phyloP scores from a whole-genome alignment of 2,888 invertebrate genomes.

The Trichogramma dendrolimi region DNA sequence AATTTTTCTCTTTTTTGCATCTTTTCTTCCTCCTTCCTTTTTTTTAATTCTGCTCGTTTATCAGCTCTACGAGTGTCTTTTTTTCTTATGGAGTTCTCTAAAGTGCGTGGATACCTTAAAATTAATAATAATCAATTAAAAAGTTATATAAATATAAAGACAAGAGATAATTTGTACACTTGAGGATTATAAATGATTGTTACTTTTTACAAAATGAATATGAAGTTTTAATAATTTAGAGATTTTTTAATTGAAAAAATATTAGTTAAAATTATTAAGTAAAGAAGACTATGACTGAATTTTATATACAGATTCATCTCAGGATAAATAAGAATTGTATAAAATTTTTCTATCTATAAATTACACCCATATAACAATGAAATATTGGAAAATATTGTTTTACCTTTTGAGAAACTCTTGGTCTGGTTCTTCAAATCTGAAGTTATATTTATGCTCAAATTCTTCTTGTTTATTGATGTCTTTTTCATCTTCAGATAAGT shows the following conservation, averaged over 20 bases:
- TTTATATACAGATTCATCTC: neutral
- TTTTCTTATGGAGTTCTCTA: constrained; percentile 76
- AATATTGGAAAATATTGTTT: neutral
- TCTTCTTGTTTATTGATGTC: constrained; percentile 77
- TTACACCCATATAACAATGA: neutral
- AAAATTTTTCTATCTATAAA: constrained; percentile 5
- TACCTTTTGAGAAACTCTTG: constrained; percentile 69
- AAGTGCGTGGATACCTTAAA: constrained; percentile 79
- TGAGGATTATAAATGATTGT: neutral
- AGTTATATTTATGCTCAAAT: constrained; percentile 94
- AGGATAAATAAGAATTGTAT: neutral
- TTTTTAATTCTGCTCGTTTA: constrained; percentile 71
- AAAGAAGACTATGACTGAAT: neutral
- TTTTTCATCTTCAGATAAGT: constrained; percentile 74
- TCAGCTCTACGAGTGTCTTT: constrained; percentile 74
- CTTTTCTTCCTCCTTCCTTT: constrained; percentile 75
- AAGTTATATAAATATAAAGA: constrained; percentile 4
- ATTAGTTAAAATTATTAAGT: too few relatives aligned
- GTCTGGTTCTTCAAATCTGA: constrained; percentile 94
- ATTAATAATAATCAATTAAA: constrained; percentile 20
- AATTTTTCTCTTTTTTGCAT: constrained; percentile 79
- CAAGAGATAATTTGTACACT: constrained; percentile 9
- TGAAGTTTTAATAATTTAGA: too few relatives aligned
- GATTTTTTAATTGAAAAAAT: too few relatives aligned
- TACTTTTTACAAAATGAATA: too few relatives aligned